Base-by-base conservation (phyloP, 92 coral and sea anemone species). In the Galaxea fascicularis region DNA sequence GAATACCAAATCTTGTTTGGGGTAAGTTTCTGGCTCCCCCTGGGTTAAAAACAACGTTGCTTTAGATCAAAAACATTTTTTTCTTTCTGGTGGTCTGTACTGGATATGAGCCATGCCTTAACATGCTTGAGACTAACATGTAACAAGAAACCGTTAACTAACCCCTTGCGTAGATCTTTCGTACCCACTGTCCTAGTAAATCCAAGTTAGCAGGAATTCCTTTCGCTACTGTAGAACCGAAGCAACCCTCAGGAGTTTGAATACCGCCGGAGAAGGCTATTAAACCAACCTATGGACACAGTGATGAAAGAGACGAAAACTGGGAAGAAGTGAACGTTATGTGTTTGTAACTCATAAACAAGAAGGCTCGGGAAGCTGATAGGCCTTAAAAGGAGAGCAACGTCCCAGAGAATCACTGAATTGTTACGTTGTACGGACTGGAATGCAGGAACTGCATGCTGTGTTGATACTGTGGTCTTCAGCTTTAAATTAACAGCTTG, bases 191-290 rank as follows among this genome's bases (percentile, higher is more conserved):
- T 77, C 68, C 82, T 41, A 92, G 64, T 49, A 65, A 79, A 28
- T 90, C 77, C 26, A 92, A 45, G 75, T 92, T 92, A 22, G 90
- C 78, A 72, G 91, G 93, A 45, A 83, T 86, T 29, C 93, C 95
- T 65, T 62, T 75, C 15, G 95, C 95, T 20, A 90, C 77, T 12
- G 71, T 84, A 35, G 76, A 51, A 3, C 93, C 95, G 60, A 89
- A 92, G 75, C 95, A 92, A 28, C 93, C 95, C 20, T 93, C 77
- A n/a, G 93, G 95, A 8, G 79, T 78, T n/a, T 25, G 15, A 79
- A 75, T 69, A 13, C 4, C 4, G 47, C 11, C 24, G 18, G 95
- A 90, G 72, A 92, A 92, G 46, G 93, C 93, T 11, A 92, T 41
- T n/a, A 91, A 73, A 58, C 93, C 92, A 74, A 92, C 93, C 95